Evolutionary conservation across 2,113 vertebrate genomes (phyloP), one percentile per base, ranked within the genome.

Genomic region (Pelobates fuscus): DNA sequence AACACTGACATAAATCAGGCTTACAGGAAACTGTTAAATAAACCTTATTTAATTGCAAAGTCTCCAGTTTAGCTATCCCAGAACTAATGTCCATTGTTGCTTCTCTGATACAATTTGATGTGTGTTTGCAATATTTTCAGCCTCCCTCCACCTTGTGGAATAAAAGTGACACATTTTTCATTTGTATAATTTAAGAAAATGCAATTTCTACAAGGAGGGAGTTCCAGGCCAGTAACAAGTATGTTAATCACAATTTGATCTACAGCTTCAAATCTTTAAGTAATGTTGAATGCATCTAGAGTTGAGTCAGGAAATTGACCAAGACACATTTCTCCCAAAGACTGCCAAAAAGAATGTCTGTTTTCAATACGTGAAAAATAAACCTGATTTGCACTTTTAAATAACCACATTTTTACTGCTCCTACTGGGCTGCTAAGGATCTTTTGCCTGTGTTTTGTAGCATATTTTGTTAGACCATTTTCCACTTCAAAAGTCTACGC

Each of bases 321-420:
- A 79, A 86, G 88, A 87, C 84, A 87, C 75, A 81, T 91, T 91
- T 87, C 80, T 89, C 75, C 86, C 80, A 86, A 84, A 78, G 79
- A 65, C 83, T 88, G 88, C 89, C 91, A 92, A 86, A 78, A 29
- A 44, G 80, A 87, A 82, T 86, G 88, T 89, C 88, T 92, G 90
- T 70, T 92, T 91, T 85, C 87, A 90, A 91, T 90, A 86, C 77
- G 83, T 86, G 80, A 84, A 88, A 91, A 89, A 89, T 85, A 89
- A 84, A 88, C 83, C 86, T 88, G 84, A 89, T 90, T 90, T 90
- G 60, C 86, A 84, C 87, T 89, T 87, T 86, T 80, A 83, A 90
- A 82, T 88, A 82, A 85, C 80, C 83, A 82, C 81, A 84, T 60
- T 84, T 90, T 89, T 88, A 88, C 60, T 83, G 70, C 62, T 86